Conservation (phyloP, 1,140 invertebrate genomes). For the Panulirus ornatus region DNA sequence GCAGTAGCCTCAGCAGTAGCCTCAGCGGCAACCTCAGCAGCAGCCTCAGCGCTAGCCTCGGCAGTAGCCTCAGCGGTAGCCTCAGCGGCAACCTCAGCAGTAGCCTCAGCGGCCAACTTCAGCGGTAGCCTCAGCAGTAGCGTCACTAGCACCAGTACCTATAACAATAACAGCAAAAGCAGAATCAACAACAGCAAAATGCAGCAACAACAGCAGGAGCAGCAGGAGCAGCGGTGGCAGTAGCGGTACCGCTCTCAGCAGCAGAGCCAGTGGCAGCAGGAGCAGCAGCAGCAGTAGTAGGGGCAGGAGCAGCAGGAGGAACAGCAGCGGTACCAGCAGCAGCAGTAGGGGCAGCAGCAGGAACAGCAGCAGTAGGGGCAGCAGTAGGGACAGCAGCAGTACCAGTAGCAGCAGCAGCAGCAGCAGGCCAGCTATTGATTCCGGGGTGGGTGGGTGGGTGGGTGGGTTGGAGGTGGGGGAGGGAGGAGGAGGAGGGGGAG, state of each 20-base stretch:
- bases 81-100: no score
- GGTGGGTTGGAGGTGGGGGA: no score
- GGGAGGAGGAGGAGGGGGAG: no score
- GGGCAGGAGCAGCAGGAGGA: background rate
- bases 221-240: background rate
- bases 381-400: background rate
- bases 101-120: no score
- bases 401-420: background rate
- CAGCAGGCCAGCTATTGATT: no score
- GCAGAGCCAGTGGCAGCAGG: background rate
- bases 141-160: background rate
- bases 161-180: background rate
- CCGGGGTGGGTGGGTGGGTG: no score
- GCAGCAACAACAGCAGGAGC: background rate
- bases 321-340: background rate
- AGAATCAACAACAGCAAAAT: background rate
- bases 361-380: background rate
- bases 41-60: no score
- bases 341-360: background rate
- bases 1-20: no score
- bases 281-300: background rate
- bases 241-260: background rate
- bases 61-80: no score
- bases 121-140: no score
- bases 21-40: background rate